Conservation (phyloP, 1,140 invertebrate species). For the Whitmania pigra region DNA sequence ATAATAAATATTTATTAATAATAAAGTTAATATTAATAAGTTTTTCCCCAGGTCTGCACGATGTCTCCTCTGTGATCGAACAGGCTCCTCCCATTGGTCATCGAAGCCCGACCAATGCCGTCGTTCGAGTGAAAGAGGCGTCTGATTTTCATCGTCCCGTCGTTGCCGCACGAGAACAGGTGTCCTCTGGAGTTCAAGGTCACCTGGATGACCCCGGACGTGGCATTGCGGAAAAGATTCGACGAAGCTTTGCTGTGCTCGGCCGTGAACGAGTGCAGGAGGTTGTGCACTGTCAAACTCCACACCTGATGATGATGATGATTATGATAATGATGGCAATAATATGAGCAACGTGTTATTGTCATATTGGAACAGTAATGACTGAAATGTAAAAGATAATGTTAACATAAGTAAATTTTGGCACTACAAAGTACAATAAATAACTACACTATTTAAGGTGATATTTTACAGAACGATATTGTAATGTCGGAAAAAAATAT, state of each 20-base stretch:
- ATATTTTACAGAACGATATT: too few relatives aligned
- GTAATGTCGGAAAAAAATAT: too few relatives aligned
- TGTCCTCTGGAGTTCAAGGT: constrained; percentile 70
- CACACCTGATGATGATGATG: constrained; percentile 68
- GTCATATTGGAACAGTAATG: too few relatives aligned
- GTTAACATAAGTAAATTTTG: too few relatives aligned
- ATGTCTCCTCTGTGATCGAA: not conserved
- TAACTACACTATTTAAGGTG: too few relatives aligned
- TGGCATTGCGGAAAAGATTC: constrained; percentile 88
- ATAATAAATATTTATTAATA: not conserved
- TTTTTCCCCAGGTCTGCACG: not conserved
- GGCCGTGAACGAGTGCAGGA: constrained; percentile 72
- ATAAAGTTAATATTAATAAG: not conserved
- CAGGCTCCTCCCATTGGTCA: not conserved
- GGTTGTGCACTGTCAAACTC: constrained; percentile 69
- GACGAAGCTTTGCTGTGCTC: constrained; percentile 56
- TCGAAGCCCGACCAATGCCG: constrained; percentile 22
- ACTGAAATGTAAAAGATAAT: too few relatives aligned
- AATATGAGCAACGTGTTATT: not conserved
- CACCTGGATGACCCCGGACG: constrained; percentile 87
- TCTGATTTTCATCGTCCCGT: constrained; percentile 94
- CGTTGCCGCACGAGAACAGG: constrained; percentile 91
- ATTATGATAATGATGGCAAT: too few relatives aligned
- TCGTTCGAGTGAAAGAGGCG: constrained; percentile 61
- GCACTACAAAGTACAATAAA: too few relatives aligned